Evolutionary conservation across 1,140 invertebrate genomes (phyloP).

Genomic region (Zaprionus capensis): DNA sequence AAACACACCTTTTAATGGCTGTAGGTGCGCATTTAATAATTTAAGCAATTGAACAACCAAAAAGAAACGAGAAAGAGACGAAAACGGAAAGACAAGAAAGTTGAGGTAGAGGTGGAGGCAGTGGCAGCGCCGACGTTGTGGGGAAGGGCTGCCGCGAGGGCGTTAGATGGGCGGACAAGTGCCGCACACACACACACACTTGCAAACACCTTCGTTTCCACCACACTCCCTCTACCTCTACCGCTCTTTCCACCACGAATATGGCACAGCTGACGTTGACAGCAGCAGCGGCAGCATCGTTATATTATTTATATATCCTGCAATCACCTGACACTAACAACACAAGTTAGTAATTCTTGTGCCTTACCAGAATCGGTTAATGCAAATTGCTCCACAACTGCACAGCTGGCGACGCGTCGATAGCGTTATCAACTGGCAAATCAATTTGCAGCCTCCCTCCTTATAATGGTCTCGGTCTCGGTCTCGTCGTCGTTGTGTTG

Average conservation of each 20-base stretch:
- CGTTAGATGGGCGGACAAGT: slow-evolving; percentile 24
- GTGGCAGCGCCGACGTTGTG: neutral
- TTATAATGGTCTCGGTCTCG: neutral
- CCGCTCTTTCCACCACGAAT: slow-evolving; percentile 5
- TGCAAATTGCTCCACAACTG: slow-evolving; percentile 12
- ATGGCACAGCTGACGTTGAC: slow-evolving; percentile 53
- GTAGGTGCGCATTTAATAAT: slow-evolving; percentile 42
- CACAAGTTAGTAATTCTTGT: neutral
- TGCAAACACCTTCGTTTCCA: neutral
- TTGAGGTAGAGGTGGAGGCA: neutral
- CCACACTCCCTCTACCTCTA: slow-evolving; percentile 6
- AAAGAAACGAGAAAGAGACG: neutral
- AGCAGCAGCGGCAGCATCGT: slow-evolving; percentile 40
- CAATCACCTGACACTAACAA: neutral
- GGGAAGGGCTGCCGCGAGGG: slow-evolving; percentile 5
- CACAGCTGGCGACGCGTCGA: slow-evolving; percentile 39
- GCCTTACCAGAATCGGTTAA: slow-evolving; percentile 2
- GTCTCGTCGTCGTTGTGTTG: neutral
- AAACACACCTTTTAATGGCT: slow-evolving; percentile 38
- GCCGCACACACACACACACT: slow-evolving; percentile 13
- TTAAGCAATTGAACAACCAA: slow-evolving; percentile 30
- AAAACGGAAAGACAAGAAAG: slow-evolving; percentile 10
- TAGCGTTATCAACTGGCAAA: slow-evolving; percentile 29
- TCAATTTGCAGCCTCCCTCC: slow-evolving; percentile 13
- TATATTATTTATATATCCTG: neutral